Conservation (phyloP, 92 coral and sea anemone species). For the Bergia puertoricense region DNA sequence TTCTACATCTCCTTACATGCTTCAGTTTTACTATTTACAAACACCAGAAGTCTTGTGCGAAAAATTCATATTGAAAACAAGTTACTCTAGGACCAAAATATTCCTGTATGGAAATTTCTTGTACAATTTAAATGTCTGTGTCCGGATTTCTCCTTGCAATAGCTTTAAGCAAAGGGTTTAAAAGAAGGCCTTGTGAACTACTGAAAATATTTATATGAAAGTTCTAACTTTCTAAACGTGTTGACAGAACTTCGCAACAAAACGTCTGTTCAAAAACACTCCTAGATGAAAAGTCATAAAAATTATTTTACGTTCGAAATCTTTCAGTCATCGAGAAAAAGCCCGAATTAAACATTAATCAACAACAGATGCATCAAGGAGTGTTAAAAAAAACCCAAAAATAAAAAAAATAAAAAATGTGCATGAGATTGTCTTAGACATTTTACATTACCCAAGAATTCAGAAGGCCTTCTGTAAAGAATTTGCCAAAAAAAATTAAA, state of each 20-base stretch:
- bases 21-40: constrained; percentile 20
- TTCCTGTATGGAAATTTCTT: background rate
- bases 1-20: background rate
- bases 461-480: background rate
- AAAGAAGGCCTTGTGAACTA: background rate
- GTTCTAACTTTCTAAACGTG: background rate
- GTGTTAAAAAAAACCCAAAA: background rate
- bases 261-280: background rate
- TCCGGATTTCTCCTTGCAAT: background rate
- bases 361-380: background rate
- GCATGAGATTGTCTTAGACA: no score
- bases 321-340: background rate
- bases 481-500: background rate
- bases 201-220: background rate
- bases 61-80: background rate
- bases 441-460: background rate
- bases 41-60: constrained; percentile 3
- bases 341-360: background rate
- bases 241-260: background rate
- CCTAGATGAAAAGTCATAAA: background rate
- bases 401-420: background rate
- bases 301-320: background rate
- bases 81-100: background rate
- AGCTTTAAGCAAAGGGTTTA: background rate
- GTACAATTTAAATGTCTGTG: background rate